Evolutionary conservation across 1,140 invertebrate genomes (phyloP).

Genomic region (Amphibalanus amphitrite): DNA sequence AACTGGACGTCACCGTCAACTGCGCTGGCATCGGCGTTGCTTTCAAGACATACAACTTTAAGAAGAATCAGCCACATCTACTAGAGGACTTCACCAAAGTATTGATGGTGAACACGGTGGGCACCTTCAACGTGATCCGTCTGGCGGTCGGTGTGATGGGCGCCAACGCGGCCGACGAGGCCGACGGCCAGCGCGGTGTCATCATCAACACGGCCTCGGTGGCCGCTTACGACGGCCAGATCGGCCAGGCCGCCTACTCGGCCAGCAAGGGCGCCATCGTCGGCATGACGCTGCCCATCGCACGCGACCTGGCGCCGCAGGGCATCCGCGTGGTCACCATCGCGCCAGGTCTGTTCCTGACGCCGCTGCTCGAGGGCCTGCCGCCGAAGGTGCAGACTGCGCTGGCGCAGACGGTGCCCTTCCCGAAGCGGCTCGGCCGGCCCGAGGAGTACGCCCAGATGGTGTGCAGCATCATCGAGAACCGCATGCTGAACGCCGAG

Average conservation of each 20-base stretch:
- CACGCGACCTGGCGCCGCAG: slow-evolving; percentile 62
- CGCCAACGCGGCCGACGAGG: slow-evolving; percentile 54
- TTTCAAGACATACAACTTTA: slow-evolving; percentile 74
- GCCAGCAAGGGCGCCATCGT: slow-evolving; percentile 79
- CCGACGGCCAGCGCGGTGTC: slow-evolving; percentile 70
- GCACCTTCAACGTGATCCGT: slow-evolving; percentile 88
- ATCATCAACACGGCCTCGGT: slow-evolving; percentile 90
- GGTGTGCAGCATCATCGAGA: slow-evolving; percentile 71
- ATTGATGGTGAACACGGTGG: slow-evolving; percentile 53
- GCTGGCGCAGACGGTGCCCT: slow-evolving; percentile 61
- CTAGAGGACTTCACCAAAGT: slow-evolving; percentile 39
- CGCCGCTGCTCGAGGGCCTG: slow-evolving; percentile 59
- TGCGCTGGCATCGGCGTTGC: slow-evolving; percentile 89
- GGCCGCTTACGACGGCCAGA: slow-evolving; percentile 90
- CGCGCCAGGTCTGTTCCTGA: slow-evolving; percentile 82
- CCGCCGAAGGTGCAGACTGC: slow-evolving; percentile 66
- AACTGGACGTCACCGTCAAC: slow-evolving; percentile 73
- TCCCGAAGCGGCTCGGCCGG: slow-evolving; percentile 67
- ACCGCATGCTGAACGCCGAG: slow-evolving; percentile 86
- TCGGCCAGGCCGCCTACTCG: slow-evolving; percentile 82
- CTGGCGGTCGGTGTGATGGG: slow-evolving; percentile 60
- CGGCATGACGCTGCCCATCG: slow-evolving; percentile 83
- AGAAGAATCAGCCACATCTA: slow-evolving; percentile 55
- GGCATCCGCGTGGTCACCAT: slow-evolving; percentile 67
- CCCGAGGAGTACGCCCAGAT: slow-evolving; percentile 79